A percentile compares a stretch with the other conserved stretches of the same genome.
phyloP scores from a whole-genome alignment of 2,888 invertebrate species.

The Nyleta sp. region DNA sequence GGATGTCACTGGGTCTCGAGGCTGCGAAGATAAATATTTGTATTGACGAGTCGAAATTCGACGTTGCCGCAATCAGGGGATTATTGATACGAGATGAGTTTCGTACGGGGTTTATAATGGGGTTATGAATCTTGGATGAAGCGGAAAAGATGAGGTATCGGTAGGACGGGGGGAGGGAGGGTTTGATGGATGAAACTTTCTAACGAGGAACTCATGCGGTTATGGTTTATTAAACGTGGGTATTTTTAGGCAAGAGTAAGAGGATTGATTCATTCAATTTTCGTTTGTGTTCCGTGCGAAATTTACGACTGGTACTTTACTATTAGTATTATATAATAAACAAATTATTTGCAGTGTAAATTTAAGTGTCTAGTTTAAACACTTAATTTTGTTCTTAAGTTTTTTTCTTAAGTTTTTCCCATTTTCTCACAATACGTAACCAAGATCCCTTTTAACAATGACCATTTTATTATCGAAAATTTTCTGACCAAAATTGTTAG shows the following conservation, averaged over 20 bases:
- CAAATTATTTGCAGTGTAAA: too few relatives aligned
- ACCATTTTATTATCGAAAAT: too few relatives aligned
- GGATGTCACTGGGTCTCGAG: constrained; percentile 65
- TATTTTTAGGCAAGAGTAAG: neutral
- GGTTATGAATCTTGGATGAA: constrained; percentile 47
- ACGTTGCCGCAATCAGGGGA: constrained; percentile 72
- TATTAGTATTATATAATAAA: too few relatives aligned
- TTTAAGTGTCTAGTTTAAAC: too few relatives aligned
- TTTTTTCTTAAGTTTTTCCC: too few relatives aligned
- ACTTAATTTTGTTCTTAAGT: too few relatives aligned
- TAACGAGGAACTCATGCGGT: constrained; percentile 32
- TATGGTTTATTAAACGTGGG: constrained; percentile 26
- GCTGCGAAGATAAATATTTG: constrained; percentile 79
- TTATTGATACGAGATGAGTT: constrained; percentile 49
- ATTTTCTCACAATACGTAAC: too few relatives aligned
- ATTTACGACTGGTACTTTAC: too few relatives aligned
- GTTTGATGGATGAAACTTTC: constrained; percentile 37
- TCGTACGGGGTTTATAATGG: constrained; percentile 26
- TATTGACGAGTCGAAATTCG: constrained; percentile 76
- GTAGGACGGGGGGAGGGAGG: too few relatives aligned
- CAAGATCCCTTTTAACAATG: too few relatives aligned
- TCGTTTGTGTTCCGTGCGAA: too few relatives aligned
- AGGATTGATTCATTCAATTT: constrained; percentile 13
- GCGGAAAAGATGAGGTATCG: constrained; percentile 26
- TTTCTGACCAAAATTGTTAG: too few relatives aligned